Evolutionary conservation across 2,888 invertebrate species (phyloP).

Genomic region (Drosophila engyochracea): DNA sequence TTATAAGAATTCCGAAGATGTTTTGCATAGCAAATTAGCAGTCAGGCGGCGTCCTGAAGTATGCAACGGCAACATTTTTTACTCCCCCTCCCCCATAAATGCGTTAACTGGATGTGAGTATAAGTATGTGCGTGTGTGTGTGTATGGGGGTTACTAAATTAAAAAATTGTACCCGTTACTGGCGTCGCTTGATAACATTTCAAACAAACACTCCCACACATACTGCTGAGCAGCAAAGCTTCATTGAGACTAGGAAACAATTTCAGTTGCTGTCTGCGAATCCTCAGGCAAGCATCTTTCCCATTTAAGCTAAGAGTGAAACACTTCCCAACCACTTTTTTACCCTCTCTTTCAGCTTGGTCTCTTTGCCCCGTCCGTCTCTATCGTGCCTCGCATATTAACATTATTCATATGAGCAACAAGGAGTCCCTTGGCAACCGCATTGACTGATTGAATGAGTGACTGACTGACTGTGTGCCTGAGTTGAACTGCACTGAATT

Average conservation of each 20-base stretch:
- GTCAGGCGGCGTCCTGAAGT: constrained; percentile 43
- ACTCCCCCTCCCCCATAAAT: constrained; percentile 3
- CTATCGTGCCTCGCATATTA: constrained; percentile 67
- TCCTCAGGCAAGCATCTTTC: constrained; percentile 32
- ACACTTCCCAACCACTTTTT: not conserved
- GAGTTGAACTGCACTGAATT: constrained; percentile 13
- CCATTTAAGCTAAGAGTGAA: constrained; percentile 14
- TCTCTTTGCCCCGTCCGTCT: not conserved
- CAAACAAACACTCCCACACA: constrained; percentile 55
- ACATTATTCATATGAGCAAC: constrained; percentile 67
- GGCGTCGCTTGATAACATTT: constrained; percentile 77
- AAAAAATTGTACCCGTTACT: constrained; percentile 80
- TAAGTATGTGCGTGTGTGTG: not conserved
- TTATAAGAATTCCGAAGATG: constrained; percentile 73
- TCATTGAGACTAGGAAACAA: constrained; percentile 66
- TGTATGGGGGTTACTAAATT: constrained; percentile 70
- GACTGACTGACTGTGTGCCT: constrained; percentile 35
- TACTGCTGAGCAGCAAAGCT: constrained; percentile 51
- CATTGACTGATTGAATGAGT: constrained; percentile 33
- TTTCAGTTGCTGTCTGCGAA: constrained; percentile 75
- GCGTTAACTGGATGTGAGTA: constrained; percentile 1
- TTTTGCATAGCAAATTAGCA: constrained; percentile 80
- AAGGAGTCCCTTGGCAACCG: constrained; percentile 77
- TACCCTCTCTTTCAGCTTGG: not conserved
- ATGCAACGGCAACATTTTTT: constrained; percentile 39